Evolutionary conservation across 2,113 vertebrate genomes (phyloP), one percentile per base, ranked within the genome.

Genomic region (Xenopus borealis): DNA sequence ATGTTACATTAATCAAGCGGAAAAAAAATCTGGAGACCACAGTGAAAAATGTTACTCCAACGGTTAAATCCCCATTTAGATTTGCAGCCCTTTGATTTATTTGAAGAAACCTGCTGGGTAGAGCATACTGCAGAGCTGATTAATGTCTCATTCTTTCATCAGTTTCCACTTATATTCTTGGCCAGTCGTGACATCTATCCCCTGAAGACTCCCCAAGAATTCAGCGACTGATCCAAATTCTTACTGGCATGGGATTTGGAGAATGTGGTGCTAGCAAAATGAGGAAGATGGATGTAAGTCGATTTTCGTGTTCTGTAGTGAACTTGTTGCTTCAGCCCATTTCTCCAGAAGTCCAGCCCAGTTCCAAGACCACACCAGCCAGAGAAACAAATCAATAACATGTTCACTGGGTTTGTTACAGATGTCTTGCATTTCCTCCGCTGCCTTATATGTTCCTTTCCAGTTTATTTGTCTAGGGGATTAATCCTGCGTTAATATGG

Each of bases 131-230:
- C 88, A 88, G 86, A 88, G 87, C 91, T 93, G 93, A 93, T 92
- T 93, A 92, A 93, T 93, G 91, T 93, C 93, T 93, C 91, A 86
- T 92, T 91, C 91, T 92, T 91, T 93, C 92, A 93, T 92, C 91
- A 87, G 90, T 92, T 90, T 93, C 91, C 87, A 92, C 90, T 92
- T 92, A 92, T 88, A 91, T 89, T 90, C 88, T 91, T 91, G 91
- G 92, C 91, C 90, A 91, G 91, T 87, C 82, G 86, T 88, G 89
- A 91, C 87, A 91, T 88, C 90, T 88, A 89, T 85, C 92, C 91
- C 91, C 91, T 87, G 72, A 90, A 93, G 90, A 86, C 91, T 90
- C 88, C 88, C 86, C 85, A 91, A 89, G 89, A 90, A 92, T 92
- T 89, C 86, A 81, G 87, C 80, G 84, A 83, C 85, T 83, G 89